Evolutionary conservation across 1,140 invertebrate genomes (phyloP).

Genomic region (Aphelenchoides avenae): DNA sequence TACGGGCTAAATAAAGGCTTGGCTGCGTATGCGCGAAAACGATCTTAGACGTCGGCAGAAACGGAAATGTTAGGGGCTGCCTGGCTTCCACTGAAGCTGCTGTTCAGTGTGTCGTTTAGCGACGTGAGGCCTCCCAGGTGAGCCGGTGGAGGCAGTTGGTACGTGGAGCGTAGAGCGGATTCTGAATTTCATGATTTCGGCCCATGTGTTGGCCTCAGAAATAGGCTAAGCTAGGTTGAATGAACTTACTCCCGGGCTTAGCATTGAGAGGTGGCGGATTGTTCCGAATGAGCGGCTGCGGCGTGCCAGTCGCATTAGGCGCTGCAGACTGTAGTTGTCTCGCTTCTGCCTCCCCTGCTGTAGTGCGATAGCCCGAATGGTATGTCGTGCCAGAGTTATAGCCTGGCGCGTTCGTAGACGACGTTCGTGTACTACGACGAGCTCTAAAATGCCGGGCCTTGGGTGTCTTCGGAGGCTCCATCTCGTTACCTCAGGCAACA

Average conservation of each 20-base stretch:
- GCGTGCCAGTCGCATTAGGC: not conserved
- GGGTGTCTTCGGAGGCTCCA: too few species aligned
- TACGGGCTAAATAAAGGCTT: too few species aligned
- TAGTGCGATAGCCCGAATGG: conserved; percentile 5
- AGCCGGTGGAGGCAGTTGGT: conserved; percentile 17
- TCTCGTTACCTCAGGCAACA: conserved; percentile 30
- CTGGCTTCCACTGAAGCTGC: conserved; percentile 18
- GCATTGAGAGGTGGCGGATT: conserved; percentile 14
- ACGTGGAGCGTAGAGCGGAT: conserved; percentile 19
- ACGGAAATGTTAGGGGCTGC: conserved; percentile 22
- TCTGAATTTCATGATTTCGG: too few species aligned
- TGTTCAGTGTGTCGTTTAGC: conserved; percentile 38
- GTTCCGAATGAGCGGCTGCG: conserved; percentile 12
- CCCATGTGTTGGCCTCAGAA: too few species aligned
- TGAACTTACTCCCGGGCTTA: not conserved
- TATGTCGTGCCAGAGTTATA: conserved; percentile 2
- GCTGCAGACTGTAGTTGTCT: conserved; percentile 4
- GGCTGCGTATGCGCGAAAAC: not conserved
- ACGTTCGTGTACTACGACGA: conserved; percentile 7
- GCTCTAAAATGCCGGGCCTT: conserved; percentile 1
- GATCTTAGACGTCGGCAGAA: conserved; percentile 32
- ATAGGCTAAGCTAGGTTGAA: conserved; percentile 8
- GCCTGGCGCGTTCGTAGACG: conserved; percentile 1
- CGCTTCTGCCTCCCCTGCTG: not conserved
- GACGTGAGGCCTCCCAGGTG: conserved; percentile 19